Evolutionary conservation across 2,888 invertebrate genomes (phyloP), one percentile per base, ranked within the genome.

Genomic region (Torymus aiolomorphi): DNA sequence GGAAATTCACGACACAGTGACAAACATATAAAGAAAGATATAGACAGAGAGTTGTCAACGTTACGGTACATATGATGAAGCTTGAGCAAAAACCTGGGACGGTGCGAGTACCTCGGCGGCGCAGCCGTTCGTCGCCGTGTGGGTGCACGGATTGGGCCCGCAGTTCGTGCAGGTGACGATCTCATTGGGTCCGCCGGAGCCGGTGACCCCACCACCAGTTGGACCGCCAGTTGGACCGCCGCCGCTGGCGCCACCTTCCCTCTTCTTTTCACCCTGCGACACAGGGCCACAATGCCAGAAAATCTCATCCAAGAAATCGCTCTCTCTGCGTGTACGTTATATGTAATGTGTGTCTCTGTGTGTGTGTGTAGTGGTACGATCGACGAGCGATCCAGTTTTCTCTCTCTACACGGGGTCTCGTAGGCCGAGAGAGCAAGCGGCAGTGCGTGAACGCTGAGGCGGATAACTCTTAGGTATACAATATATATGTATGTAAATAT

Each of bases 51-150:
- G 42, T 42, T 8, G 42, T 57, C 57, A 56, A 56, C 14, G 42
- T 42, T 70, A 42, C 42, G 42, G 42, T 42, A 42, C 42, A 57
- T 61, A 59, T 72, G 14, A 66, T 72, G 18, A 78, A 57, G 61
- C 42, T 42, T 42, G 42, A 42, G n/a, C 12, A 3, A 12, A 78
- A 75, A 76, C 65, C 66, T 78, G 75, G 12, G 72, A 18, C 16
- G 56, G 49, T 56, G 61, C n/a, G 56, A 76, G 74, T 82, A 96
- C 96, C 95, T 96, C 96, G 84, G 96, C 93, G 79, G 96, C 96
- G 88, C 96, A 96, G 88, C 96, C 96, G 89, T 97, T 97, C 90
- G 96, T 96, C 78, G 95, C 94, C 78, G 96, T 94, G 91, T 97
- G 97, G 78, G 96, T 96, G 90, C 97, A 96, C 51, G 95, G 95